Conservation (phyloP, 2,888 invertebrate genomes). For the Strigamia maritima region DNA sequence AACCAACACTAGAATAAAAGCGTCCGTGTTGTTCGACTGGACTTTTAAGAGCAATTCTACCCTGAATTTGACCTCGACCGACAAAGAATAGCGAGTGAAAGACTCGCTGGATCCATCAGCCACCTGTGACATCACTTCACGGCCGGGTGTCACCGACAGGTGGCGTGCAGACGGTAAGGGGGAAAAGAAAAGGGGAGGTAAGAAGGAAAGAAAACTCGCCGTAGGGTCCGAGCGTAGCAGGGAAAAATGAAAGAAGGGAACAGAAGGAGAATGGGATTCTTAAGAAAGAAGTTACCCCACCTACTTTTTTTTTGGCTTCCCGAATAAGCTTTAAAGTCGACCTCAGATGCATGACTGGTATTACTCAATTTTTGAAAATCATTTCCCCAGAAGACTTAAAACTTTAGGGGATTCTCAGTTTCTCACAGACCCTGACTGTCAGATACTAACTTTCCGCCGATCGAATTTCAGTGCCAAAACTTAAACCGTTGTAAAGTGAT, state of each 20-base stretch:
- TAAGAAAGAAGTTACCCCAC: constrained; percentile 7
- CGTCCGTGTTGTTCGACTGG: constrained; percentile 26
- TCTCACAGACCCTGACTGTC: background rate
- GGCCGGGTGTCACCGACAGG: constrained; percentile 32
- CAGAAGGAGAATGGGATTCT: background rate
- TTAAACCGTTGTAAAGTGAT: background rate
- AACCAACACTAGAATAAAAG: constrained; percentile 2
- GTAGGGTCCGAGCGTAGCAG: constrained; percentile 6
- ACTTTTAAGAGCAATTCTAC: constrained; percentile 22
- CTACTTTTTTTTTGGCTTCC: background rate
- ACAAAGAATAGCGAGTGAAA: constrained; percentile 12
- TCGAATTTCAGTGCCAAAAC: background rate
- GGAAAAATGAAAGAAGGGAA: constrained; percentile 8
- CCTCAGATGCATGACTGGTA: background rate
- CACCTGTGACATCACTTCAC: constrained; percentile 34
- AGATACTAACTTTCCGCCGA: background rate
- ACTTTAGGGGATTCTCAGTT: background rate
- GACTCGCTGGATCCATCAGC: constrained; percentile 24
- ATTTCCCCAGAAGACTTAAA: background rate
- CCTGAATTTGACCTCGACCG: constrained; percentile 28
- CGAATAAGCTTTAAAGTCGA: background rate
- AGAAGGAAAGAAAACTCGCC: constrained; percentile 8
- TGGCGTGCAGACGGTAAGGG: constrained; percentile 26
- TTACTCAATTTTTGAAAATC: background rate
- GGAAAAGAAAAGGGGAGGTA: background rate